Base-by-base conservation (phyloP, 2,888 invertebrate species). In the Rosalia funebris region DNA sequence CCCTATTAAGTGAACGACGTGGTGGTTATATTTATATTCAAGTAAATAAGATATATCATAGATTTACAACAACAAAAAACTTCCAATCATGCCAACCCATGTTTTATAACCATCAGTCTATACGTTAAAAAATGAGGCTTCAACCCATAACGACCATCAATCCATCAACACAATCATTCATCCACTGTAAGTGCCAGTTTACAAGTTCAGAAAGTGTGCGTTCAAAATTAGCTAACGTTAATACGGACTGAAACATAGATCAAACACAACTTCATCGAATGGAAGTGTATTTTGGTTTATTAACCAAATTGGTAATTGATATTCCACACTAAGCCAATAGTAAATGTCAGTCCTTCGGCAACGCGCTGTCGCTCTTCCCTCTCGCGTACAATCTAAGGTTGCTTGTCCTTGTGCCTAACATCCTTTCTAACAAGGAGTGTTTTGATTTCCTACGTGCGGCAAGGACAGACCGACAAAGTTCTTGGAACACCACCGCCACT, bases 301-400 rank as follows among this genome's bases (percentile, higher is more conserved):
- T 2, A 19, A 36, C 36, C 37, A 37, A 48, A 48, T 20, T 11
- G 19, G 11, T 36, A 11, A 17, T 48, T 17, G 34, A 36, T 37
- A 48, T 19, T 11, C 48, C 19, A 34, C 32, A 36, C 34, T 19
- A 50, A 9, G 31, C 16, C 39, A 50, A 25, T 9, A 50, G 34
- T 54, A 48, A 14, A 45, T 57, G 46, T 83, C 83, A 91, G 80
- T 93, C 93, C 82, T 93, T 93, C 7, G 93, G 93, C 69, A 95
- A 82, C 20, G 93, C 92, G 76, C 92, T 93, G 77, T 95, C 94
- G 81, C 94, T 95, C 79, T 95, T 95, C 44, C 94, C 94, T 59
- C 94, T 84, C 11, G 89, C 91, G 80, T 94, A 95, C 45, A 91
- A 89, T 65, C 89, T 83, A 7, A 86, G 80, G 62, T 89, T 87